Conservation (phyloP, 1,140 invertebrate species). For the Monochamus saltuarius region DNA sequence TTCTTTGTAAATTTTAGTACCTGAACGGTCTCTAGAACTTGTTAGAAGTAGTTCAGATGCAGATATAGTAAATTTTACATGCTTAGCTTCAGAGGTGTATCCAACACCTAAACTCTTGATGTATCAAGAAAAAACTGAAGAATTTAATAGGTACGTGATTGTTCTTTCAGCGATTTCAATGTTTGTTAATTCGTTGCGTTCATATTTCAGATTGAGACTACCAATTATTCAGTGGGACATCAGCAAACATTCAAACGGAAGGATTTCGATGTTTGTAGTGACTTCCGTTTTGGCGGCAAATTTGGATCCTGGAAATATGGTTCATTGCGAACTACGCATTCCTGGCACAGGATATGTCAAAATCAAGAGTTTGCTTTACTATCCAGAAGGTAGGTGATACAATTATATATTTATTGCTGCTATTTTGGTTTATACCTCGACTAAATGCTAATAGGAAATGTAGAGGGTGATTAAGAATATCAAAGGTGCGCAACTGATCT, state of each 20-base stretch:
- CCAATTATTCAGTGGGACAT: slow-evolving; percentile 45
- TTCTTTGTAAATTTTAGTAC: slow-evolving; percentile 37
- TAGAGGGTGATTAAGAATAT: too few species aligned
- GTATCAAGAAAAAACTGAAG: slow-evolving; percentile 39
- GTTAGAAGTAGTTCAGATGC: slow-evolving; percentile 28
- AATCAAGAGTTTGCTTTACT: slow-evolving; percentile 45
- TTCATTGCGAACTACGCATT: slow-evolving; percentile 34
- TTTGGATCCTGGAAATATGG: slow-evolving; percentile 38
- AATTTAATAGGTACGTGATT: slow-evolving; percentile 18
- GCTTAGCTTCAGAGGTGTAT: slow-evolving; percentile 51
- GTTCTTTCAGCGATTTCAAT: background rate
- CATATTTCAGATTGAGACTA: slow-evolving; percentile 33
- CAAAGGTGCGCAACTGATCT: too few species aligned
- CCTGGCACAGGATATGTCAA: slow-evolving; percentile 47
- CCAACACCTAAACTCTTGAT: slow-evolving; percentile 53
- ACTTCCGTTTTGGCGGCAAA: slow-evolving; percentile 32
- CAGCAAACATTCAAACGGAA: slow-evolving; percentile 35
- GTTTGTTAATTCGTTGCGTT: slow-evolving; percentile 7
- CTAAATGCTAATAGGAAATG: too few species aligned
- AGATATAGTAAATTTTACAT: slow-evolving; percentile 52
- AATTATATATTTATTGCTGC: background rate
- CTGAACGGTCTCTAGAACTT: slow-evolving; percentile 39
- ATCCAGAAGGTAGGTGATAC: slow-evolving; percentile 39
- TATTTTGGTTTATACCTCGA: too few species aligned
- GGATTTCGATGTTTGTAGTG: slow-evolving; percentile 40